These are phyloP conservation scores for Aphaenogaster ashmeadi DNA, from an alignment of 1,140 invertebrate genomes.

Conservation along the genomic window DNA sequence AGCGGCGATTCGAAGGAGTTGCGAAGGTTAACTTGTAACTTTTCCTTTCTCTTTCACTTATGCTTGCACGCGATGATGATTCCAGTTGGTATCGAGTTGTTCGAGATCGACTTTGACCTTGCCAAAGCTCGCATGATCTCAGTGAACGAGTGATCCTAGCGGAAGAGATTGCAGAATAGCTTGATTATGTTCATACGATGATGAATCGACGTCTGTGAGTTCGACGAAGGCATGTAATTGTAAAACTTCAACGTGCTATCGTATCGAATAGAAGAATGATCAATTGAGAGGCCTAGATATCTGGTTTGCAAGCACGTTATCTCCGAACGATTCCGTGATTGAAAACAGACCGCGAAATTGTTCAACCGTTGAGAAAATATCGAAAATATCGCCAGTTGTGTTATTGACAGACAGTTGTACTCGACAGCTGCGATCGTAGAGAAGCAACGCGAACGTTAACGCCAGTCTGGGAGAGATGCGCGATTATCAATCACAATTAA, in stretches of 20 bases:
- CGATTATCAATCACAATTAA: neutral
- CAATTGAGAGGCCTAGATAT: constrained; percentile 57
- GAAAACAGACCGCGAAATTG: neutral
- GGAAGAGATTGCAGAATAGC: constrained; percentile 32
- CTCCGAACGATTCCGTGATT: constrained; percentile 38
- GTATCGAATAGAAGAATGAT: constrained; percentile 38
- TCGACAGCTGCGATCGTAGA: constrained; percentile 6
- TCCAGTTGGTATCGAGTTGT: constrained; percentile 23
- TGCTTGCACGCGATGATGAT: neutral
- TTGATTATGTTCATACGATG: constrained; percentile 9
- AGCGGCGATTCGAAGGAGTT: constrained; percentile 9
- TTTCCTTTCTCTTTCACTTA: constrained; percentile 38
- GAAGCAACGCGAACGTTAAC: neutral
- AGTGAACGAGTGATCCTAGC: neutral
- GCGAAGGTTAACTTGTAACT: constrained; percentile 42
- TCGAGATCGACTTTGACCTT: constrained; percentile 28
- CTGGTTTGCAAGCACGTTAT: constrained; percentile 61
- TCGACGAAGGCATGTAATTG: neutral
- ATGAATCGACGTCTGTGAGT: constrained; percentile 14
- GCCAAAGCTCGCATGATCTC: constrained; percentile 33
- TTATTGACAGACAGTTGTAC: neutral
- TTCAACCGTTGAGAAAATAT: neutral
- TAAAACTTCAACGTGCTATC: neutral
- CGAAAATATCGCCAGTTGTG: neutral
- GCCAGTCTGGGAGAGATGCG: neutral